Percentiles rank a stretch among this genome's conserved stretches.
phyloP scores from a whole-genome alignment of 2,113 vertebrate species.

The Otus sunia region DNA sequence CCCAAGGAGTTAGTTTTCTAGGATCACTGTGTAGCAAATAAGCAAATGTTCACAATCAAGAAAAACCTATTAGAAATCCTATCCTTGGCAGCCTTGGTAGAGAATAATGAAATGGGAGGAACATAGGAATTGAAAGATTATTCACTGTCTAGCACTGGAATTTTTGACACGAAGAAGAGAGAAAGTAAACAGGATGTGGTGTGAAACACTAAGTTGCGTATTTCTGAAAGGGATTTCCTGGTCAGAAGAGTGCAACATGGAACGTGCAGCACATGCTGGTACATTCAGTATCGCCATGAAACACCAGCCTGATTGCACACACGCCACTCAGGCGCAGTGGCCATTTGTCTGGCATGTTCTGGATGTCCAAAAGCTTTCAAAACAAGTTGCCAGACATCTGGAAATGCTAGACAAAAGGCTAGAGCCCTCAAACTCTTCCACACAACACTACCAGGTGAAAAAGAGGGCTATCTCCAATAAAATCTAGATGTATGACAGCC shows the following conservation, averaged over 20 bases:
- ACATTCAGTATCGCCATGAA: background rate
- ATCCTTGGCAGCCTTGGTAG: background rate
- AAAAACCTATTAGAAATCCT: background rate
- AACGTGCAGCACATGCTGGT: background rate
- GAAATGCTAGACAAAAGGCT: accelerated
- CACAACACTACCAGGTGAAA: background rate
- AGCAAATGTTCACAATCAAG: background rate
- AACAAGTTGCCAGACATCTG: background rate
- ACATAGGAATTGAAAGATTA: background rate
- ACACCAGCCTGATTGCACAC: background rate
- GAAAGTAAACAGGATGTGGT: conserved; percentile 66
- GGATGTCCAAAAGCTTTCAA: background rate
- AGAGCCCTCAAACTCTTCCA: background rate
- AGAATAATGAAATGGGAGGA: background rate
- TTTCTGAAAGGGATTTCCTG: conserved; percentile 60
- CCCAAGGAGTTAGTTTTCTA: background rate
- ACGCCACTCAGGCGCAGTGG: accelerated
- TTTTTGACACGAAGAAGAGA: conserved; percentile 44
- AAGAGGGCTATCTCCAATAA: background rate
- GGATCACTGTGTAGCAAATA: background rate
- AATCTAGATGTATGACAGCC: background rate
- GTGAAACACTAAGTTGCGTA: conserved; percentile 4
- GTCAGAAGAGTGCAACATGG: background rate
- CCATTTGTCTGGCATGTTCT: background rate
- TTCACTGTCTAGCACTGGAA: conserved; percentile 36